Percentiles rank a stretch among this genome's conserved stretches.
phyloP scores from a whole-genome alignment of 2,797 vertebrate species.

The Luscinia luscinia region DNA sequence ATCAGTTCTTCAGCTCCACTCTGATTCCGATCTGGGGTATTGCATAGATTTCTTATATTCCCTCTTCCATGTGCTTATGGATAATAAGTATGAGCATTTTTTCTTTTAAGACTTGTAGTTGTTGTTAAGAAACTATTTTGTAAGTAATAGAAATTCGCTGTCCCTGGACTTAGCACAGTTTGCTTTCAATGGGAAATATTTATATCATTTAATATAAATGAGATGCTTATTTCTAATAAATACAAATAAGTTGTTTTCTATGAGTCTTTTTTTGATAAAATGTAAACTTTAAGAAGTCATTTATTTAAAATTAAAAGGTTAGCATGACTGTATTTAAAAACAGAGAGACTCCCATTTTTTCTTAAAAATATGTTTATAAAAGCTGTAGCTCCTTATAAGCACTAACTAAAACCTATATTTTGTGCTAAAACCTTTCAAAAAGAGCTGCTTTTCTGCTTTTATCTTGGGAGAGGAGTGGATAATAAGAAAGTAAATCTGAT shows the following conservation, averaged over 20 bases:
- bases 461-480: not conserved
- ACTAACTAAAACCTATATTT: not conserved
- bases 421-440: not conserved
- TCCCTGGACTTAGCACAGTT: not conserved
- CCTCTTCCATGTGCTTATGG: slow-evolving; percentile 68
- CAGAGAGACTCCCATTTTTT: not conserved
- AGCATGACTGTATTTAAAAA: not conserved
- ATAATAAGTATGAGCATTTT: slow-evolving; percentile 4
- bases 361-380: not conserved
- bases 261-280: not conserved
- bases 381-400: not conserved
- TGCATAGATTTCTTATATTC: slow-evolving; percentile 92
- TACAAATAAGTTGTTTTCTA: not conserved
- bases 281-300: not conserved
- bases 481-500: not conserved
- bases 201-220: not conserved
- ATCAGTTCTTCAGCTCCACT: slow-evolving; percentile 98
- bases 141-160: not conserved
- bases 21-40: slow-evolving; percentile 99
- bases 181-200: not conserved
- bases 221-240: not conserved
- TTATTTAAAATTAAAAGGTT: not conserved
- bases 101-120: not conserved
- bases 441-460: not conserved
- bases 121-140: slow-evolving; percentile 15